Evolutionary conservation across 2,888 invertebrate genomes (phyloP).

Genomic region (Chouioia cunea): DNA sequence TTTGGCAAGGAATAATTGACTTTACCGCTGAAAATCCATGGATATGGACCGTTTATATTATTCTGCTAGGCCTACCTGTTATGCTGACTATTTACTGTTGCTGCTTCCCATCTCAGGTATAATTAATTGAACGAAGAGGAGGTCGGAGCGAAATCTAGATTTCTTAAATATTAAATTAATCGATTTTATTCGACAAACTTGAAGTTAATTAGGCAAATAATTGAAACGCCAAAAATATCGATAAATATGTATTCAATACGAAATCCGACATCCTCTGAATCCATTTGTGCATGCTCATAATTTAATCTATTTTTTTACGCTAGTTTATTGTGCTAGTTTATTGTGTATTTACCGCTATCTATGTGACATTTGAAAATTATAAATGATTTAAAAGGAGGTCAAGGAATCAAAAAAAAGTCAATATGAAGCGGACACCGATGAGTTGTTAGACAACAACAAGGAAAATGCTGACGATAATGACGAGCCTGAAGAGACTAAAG

Average conservation of each 20-base stretch:
- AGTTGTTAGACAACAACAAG: constrained; percentile 9
- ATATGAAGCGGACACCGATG: constrained; percentile 53
- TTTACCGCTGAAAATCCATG: constrained; percentile 89
- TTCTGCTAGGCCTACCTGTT: constrained; percentile 83
- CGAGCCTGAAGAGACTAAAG: constrained; percentile 53
- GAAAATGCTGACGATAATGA: constrained; percentile 58
- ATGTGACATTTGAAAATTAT: no score
- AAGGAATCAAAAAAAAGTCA: constrained; percentile 54
- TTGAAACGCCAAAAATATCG: no score
- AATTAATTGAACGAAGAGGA: constrained; percentile 25
- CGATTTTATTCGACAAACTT: no score
- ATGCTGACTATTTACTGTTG: constrained; percentile 85
- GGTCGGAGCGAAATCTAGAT: no score
- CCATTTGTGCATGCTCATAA: no score
- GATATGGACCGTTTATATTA: constrained; percentile 89
- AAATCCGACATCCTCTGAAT: no score
- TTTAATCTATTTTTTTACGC: no score
- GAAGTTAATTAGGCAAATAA: no score
- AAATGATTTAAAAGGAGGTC: constrained; percentile 48
- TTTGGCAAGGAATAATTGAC: constrained; percentile 80
- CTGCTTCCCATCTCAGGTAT: constrained; percentile 76
- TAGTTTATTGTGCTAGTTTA: no score
- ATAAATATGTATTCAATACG: no score
- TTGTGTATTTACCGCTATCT: no score
- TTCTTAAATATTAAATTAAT: no score